phyloP scores from a whole-genome alignment of 1,140 invertebrate genomes.

The Sycophaga agraensis region DNA sequence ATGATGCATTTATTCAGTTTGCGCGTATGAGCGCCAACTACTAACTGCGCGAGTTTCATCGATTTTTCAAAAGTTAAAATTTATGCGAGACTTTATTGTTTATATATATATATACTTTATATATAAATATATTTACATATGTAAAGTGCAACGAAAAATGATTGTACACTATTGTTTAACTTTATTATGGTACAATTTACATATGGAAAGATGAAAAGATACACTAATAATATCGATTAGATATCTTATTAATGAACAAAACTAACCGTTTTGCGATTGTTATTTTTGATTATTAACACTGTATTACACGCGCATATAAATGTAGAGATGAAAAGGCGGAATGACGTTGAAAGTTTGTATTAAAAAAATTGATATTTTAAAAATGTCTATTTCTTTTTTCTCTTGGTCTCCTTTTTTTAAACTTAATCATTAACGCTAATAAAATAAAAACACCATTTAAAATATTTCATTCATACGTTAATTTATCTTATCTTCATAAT shows the following conservation, averaged over 20 bases:
- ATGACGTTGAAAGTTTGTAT: constrained; percentile 43
- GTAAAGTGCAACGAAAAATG: constrained; percentile 22
- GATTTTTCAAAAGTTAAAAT: background rate
- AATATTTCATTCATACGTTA: too few relatives aligned
- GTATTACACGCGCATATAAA: constrained; percentile 34
- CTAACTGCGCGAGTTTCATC: background rate
- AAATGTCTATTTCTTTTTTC: constrained; percentile 19
- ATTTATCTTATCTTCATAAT: too few relatives aligned
- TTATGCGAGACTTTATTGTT: constrained; percentile 6
- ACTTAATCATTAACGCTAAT: background rate
- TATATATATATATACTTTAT: constrained; percentile 10
- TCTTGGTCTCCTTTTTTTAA: background rate
- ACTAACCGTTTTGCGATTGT: constrained; percentile 54
- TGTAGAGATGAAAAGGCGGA: constrained; percentile 34
- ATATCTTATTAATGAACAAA: constrained; percentile 41
- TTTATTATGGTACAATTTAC: constrained; percentile 27
- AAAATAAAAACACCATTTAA: too few relatives aligned
- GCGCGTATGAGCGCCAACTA: too few relatives aligned
- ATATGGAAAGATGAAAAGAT: constrained; percentile 21
- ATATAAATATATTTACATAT: constrained; percentile 21
- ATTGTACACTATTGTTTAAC: constrained; percentile 23
- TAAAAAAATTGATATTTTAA: constrained; percentile 36
- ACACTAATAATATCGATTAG: constrained; percentile 48
- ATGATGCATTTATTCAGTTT: too few relatives aligned
- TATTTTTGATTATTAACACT: constrained; percentile 41